Base-by-base conservation (phyloP, 2,797 vertebrate species). In the Sphenodon punctatus region DNA sequence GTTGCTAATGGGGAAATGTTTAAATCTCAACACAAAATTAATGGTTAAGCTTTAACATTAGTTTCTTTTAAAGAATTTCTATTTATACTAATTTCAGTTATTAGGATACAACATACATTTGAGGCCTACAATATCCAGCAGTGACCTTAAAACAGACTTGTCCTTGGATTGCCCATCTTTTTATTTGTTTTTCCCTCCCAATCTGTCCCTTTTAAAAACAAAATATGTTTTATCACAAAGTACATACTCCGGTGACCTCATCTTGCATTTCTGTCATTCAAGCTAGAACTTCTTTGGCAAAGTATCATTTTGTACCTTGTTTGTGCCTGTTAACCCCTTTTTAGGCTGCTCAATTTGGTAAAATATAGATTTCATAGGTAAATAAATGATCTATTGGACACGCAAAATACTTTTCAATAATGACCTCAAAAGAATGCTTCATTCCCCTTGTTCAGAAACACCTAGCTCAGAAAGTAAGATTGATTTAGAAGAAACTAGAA, bases 51-150 rank as follows among this genome's bases (percentile, higher is more conserved):
- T 49, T n/a, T n/a, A 51, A 27, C 51, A 3, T 14, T 51, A 51
- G 8, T 53, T 53, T 53, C n/a, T 49, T 51, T 51, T n/a, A 51
- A 27, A 9, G 14, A 51, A 27, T n/a, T 30, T 51, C 8, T 27
- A 51, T 3, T 51, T 15, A 10, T n/a, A 51, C 17, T 51, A 27
- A 1, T 51, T 51, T 51, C 27, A 16, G 15, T 51, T 51, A 75
- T 65, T 0, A 0, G 4, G 23, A 15, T 13, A 64, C 42, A 48
- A 38, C 14, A n/a, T 0, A 2, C 10, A 41, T 3, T 46, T 36
- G 51, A 42, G 11, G 46, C 17, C 46, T 32, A 75, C 30, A 25
- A 23, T 20, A 11, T 7, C 23, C 22, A 27, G 22, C 43, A 39
- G 19, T 27, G 68, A 25, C 22, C 59, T 38, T 59, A 59, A 22